phyloP scores from a whole-genome alignment of 2,113 vertebrate genomes.

The Aphelocoma coerulescens region DNA sequence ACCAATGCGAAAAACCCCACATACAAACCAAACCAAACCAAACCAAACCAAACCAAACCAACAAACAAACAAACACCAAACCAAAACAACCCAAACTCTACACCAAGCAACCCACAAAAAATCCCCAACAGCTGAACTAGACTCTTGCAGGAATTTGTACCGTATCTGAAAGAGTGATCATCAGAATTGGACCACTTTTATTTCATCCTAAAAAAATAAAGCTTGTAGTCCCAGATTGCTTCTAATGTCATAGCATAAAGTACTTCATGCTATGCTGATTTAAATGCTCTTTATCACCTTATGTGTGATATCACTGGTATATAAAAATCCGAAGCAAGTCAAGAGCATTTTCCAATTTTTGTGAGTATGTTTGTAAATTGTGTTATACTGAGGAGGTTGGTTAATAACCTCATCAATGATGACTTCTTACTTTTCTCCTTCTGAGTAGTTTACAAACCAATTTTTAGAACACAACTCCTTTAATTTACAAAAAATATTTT shows the following conservation, averaged over 20 bases:
- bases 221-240: neutral
- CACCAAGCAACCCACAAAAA: neutral
- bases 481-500: neutral
- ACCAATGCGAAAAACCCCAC: neutral
- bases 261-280: neutral
- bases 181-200: neutral
- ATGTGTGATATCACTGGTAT: neutral
- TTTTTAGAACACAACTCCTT: neutral
- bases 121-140: neutral
- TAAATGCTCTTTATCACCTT: neutral
- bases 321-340: neutral
- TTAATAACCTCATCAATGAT: neutral
- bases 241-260: neutral
- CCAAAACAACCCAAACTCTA: neutral
- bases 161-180: neutral
- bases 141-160: neutral
- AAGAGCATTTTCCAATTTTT: neutral
- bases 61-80: neutral
- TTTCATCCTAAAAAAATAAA: neutral
- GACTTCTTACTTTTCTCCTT: neutral
- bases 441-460: neutral
- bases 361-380: neutral
- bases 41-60: neutral
- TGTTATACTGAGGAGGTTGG: neutral
- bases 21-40: neutral